Evolutionary conservation across 2,888 invertebrate genomes (phyloP), one percentile per base, ranked within the genome.

Genomic region (Heteromurus nitidus): DNA sequence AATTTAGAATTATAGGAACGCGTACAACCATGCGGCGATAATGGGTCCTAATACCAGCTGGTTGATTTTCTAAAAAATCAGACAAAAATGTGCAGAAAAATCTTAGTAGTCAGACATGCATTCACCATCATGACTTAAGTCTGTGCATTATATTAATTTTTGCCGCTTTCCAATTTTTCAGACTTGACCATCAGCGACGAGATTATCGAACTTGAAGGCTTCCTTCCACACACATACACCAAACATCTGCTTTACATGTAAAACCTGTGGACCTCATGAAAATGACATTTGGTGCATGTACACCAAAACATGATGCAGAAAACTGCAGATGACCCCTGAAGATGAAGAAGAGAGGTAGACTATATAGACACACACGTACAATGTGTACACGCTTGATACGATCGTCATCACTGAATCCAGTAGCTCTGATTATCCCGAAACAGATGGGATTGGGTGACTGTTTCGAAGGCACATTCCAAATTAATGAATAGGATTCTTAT

Each of bases 241-340:
- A 73, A 31, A 64, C 74, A 74, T 74, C 74, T 74, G 74, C 74
- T 55, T 65, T 50, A 16, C 31, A n/a, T n/a, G 53, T 7, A 20
- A 62, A 18, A 30, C 42, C 20, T 7, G n/a, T 11, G 18, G 20
- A 36, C 11, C 18, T 16, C 13, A 24, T 47, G 30, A 64, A n/a
- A 74, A 42, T 74, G 74, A 74, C 74, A 74, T 74, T 74, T 74
- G 74, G 74, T 74, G 53, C 74, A 65, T 65, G 42, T 53, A 18
- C n/a, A n/a, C n/a, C n/a, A 58, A 16, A 16, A 64, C 13, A 55
- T 55, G 28, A 20, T 31, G 47, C 53, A 74, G 65, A 74, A 74
- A 65, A 31, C n/a, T 64, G 65, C 50, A 65, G 65, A 53, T 74
- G 31, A 74, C 65, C 65, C 55, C 55, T 24, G 47, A 47, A 60